phyloP scores from a whole-genome alignment of 2,113 vertebrate genomes.

The Prunella himalayana region DNA sequence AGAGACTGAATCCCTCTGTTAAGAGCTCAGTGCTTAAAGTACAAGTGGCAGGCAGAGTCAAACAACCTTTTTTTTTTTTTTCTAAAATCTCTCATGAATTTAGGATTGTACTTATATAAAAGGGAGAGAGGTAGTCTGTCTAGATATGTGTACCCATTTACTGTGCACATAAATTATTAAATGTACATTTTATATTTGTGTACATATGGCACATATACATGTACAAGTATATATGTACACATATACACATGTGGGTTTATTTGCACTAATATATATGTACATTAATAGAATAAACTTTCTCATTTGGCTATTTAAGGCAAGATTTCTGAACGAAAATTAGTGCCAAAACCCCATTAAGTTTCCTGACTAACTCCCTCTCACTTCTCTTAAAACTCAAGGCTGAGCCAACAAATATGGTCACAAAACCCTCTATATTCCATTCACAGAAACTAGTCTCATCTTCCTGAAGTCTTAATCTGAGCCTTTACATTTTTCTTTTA shows the following conservation, averaged over 20 bases:
- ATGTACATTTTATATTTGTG: background rate
- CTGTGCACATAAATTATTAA: background rate
- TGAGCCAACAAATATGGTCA: background rate
- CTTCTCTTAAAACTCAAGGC: background rate
- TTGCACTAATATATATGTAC: background rate
- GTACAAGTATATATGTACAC: background rate
- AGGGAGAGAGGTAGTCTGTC: background rate
- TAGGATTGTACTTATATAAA: background rate
- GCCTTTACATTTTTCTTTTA: background rate
- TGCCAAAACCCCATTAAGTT: background rate
- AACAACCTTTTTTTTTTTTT: background rate
- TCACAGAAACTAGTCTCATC: background rate
- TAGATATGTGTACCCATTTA: background rate
- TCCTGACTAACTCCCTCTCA: background rate
- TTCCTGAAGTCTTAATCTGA: background rate
- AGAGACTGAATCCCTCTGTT: background rate
- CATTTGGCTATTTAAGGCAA: background rate
- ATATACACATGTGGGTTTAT: background rate
- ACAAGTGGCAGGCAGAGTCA: background rate
- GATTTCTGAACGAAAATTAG: background rate
- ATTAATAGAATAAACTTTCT: background rate
- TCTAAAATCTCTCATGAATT: background rate
- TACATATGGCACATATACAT: no score
- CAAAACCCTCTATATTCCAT: background rate
- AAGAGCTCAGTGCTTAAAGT: background rate